phyloP scores from a whole-genome alignment of 92 coral and sea anemone species.

The Bergia sp. region DNA sequence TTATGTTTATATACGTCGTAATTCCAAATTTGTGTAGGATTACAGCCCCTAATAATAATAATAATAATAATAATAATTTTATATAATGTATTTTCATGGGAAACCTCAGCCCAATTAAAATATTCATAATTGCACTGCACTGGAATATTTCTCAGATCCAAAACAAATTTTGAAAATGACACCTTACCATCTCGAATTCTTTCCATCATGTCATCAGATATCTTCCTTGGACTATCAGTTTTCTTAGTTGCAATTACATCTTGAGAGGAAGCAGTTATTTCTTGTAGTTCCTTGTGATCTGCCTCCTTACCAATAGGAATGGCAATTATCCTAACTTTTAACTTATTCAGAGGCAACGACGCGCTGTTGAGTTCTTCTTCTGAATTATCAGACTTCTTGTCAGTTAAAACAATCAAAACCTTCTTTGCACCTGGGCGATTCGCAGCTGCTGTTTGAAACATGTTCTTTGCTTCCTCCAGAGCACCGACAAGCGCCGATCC shows the following conservation, averaged over 20 bases:
- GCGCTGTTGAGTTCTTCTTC: slow-evolving; percentile 67
- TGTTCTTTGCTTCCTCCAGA: slow-evolving; percentile 56
- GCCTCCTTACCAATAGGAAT: slow-evolving; percentile 71
- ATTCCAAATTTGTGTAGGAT: too few species aligned
- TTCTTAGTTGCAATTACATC: slow-evolving; percentile 60
- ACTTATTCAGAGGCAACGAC: slow-evolving; percentile 62
- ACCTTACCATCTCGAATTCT: slow-evolving; percentile 69
- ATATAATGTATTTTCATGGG: too few species aligned
- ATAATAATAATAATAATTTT: too few species aligned
- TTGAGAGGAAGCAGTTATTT: slow-evolving; percentile 60
- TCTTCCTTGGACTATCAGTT: slow-evolving; percentile 53
- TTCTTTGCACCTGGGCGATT: slow-evolving; percentile 87
- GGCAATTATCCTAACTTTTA: slow-evolving; percentile 65
- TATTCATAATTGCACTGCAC: too few species aligned
- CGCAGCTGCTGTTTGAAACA: slow-evolving; percentile 64
- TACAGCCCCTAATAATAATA: too few species aligned
- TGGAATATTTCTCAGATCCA: neutral
- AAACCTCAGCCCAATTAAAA: too few species aligned
- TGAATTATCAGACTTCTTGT: slow-evolving; percentile 68
- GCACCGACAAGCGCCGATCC: slow-evolving; percentile 68
- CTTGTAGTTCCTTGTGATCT: slow-evolving; percentile 64
- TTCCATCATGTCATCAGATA: slow-evolving; percentile 60
- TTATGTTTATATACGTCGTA: too few species aligned
- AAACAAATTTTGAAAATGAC: neutral
- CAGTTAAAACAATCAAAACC: slow-evolving; percentile 79